Conservation (phyloP, 1,140 invertebrate genomes). For the Ruditapes philippinarum region DNA sequence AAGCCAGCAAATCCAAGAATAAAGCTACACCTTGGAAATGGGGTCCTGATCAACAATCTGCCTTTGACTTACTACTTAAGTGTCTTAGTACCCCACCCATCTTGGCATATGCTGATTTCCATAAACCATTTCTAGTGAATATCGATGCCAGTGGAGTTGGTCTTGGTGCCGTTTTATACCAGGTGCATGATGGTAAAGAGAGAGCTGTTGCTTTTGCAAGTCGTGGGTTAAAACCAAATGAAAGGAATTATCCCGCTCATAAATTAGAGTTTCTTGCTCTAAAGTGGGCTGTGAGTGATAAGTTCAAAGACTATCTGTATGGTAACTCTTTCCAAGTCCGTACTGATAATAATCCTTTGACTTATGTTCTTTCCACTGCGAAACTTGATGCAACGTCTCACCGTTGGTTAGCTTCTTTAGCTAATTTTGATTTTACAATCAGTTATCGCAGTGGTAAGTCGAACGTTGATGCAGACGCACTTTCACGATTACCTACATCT, state of each 20-base stretch:
- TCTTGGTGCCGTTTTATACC: neutral
- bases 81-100: neutral
- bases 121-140: neutral
- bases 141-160: conserved; percentile 17
- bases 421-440: neutral
- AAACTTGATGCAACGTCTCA: too few species aligned
- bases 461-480: conserved; percentile 3
- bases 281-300: conserved; percentile 50
- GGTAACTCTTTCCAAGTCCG: neutral
- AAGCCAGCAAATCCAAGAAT: neutral
- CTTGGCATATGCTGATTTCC: conserved; percentile 13
- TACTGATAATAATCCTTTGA: conserved; percentile 2
- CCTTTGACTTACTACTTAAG: neutral
- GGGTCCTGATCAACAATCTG: neutral
- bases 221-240: neutral
- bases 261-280: conserved; percentile 62
- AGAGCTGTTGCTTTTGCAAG: neutral
- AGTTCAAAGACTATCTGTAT: conserved; percentile 54
- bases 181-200: neutral
- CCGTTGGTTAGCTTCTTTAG: conserved; percentile 24
- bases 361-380: too few species aligned
- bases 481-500: neutral
- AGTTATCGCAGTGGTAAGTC: neutral
- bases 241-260: conserved; percentile 13
- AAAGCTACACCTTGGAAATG: neutral